Base-by-base conservation (phyloP, 1,140 invertebrate species). In the Drosophila takahashii region DNA sequence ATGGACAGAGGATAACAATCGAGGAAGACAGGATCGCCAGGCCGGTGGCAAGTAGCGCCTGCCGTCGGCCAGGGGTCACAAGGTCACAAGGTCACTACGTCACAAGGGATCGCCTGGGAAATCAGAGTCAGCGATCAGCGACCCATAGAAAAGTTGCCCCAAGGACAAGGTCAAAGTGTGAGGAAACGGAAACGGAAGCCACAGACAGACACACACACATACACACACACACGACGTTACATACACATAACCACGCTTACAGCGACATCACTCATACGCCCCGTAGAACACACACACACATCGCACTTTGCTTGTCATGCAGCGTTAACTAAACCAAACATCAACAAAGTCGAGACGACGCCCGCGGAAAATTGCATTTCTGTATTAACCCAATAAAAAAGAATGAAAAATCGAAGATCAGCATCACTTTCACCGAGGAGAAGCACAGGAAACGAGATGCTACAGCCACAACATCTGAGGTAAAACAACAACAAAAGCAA, bases 361-460 rank as follows among this genome's bases (percentile, higher is more conserved):
- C 59, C 80, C 80, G 83, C 87, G 80, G 69, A 90, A 70, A 84
- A 90, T 90, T 90, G 87, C 87, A 90, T 90, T 91, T 90, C 89
- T 90, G 87, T 90, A 90, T 81, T 84, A 83, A 79, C 71, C 73
- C 53, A 53, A 44, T 44, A 39, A 50, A 65, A 44, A 58, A 52
- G 47, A 64, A 37, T 2, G 15, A 8, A 59, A 16, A 16, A 41
- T 41, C 18, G 45, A 18, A 22, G 26, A 74, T 58, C 22, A 79
- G 37, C 51, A 79, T 64, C 65, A 70, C 59, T 60, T 61, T 58
- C 71, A 75, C 58, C 74, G 50, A 56, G 26, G 41, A 44, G 18
- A 16, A 69, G 47, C 53, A 22, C 1, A 52, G 60, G 42, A 57
- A 76, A 56, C 48, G 69, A 41, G 45, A 47, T 27, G 22, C 45